Evolutionary conservation across 1,140 invertebrate genomes (phyloP).

Genomic region (Lordiphosa clarofinis): DNA sequence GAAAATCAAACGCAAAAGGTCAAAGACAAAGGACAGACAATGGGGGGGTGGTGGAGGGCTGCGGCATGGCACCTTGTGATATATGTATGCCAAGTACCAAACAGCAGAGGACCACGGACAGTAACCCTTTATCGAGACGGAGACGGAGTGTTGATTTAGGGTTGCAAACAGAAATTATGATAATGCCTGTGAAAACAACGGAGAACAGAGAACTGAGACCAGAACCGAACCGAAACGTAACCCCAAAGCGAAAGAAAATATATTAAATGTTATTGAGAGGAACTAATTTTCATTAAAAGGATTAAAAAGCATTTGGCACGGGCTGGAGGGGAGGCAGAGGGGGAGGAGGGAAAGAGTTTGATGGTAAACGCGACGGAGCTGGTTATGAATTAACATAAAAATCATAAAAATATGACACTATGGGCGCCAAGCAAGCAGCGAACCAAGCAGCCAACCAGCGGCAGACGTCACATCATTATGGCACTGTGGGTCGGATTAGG

Average conservation of each 20-base stretch:
- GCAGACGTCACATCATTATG: no score
- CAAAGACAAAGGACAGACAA: slow-evolving; percentile 42
- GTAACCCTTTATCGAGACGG: slow-evolving; percentile 65
- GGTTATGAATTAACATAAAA: slow-evolving; percentile 78
- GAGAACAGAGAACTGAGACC: slow-evolving; percentile 30
- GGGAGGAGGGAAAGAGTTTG: neutral
- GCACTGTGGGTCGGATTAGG: no score
- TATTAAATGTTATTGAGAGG: slow-evolving; percentile 79
- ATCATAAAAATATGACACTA: slow-evolving; percentile 78
- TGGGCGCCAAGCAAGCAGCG: slow-evolving; percentile 12
- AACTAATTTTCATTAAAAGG: slow-evolving; percentile 79
- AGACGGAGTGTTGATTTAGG: slow-evolving; percentile 72
- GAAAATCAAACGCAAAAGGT: slow-evolving; percentile 71
- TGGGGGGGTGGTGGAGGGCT: neutral
- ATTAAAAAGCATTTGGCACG: slow-evolving; percentile 75
- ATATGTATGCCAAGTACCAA: slow-evolving; percentile 31
- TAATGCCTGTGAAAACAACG: slow-evolving; percentile 78
- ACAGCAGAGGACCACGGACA: slow-evolving; percentile 9
- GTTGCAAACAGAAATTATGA: slow-evolving; percentile 79
- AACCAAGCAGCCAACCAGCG: no score
- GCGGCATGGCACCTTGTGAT: slow-evolving; percentile 49
- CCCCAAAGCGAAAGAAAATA: slow-evolving; percentile 69
- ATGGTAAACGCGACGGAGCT: slow-evolving; percentile 47
- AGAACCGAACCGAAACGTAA: slow-evolving; percentile 13
- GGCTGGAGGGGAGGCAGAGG: neutral